Evolutionary conservation across 1,140 invertebrate genomes (phyloP), one percentile per base, ranked within the genome.

Genomic region (Drosophila sp.): DNA sequence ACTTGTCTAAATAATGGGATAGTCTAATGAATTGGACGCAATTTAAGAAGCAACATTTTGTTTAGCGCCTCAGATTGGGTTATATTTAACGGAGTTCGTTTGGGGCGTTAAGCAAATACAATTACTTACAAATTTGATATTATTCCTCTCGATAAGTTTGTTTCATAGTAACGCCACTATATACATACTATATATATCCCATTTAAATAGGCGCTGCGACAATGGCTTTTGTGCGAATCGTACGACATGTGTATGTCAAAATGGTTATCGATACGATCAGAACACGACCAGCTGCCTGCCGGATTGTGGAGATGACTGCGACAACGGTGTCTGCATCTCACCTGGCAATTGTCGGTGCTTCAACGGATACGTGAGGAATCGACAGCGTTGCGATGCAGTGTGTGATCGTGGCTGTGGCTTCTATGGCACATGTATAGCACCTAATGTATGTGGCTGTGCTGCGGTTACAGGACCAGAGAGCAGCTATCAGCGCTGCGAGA

Each of bases 341-440:
- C 93, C 93, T 0, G 84, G 91, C 0, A 76, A 92, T 2, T 94
- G 95, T 76, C 92, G 93, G 0, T 96, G 96, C 84, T 94, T 93
- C 58, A 91, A 93, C 18, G 95, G 96, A 0, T 93, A 90, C 36
- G 56, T 71, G 9, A 71, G 79, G 16, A 90, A 91, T 66, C 69
- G 74, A 8, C 69, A 74, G 48, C 81, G 80, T 5, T 92, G 83
- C 56, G 82, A 83, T 11, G 83, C 89, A 0, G 73, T 90, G 25
- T 92, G 91, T 53, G 79, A 81, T 5, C 72, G 63, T 0, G 90
- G 87, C 5, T 91, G 90, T 5, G 90, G 90, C 13, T 91, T 76
- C 50, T 91, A 91, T 51, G 90, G 90, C 54, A 82, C 67, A 34
- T 91, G 90, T 43, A 81, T 91, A 14, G 90, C 90, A 0, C 90